phyloP scores from a whole-genome alignment of 37 sponge, comb jelly and placozoan species.

The Corticium candelabrum region DNA sequence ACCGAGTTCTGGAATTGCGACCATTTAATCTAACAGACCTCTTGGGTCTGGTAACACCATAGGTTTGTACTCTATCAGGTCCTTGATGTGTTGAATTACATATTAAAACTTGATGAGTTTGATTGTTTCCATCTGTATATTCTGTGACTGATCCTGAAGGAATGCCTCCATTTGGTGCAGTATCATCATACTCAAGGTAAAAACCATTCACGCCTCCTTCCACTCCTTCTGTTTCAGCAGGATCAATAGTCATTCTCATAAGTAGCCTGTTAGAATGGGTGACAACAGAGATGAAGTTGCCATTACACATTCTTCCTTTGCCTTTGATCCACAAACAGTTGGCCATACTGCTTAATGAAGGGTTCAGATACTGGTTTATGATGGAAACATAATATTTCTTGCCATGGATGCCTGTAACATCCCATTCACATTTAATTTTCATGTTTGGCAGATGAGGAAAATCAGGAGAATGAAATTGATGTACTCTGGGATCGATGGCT shows the following conservation, averaged over 20 bases:
- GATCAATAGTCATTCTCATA: not conserved
- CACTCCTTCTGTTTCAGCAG: not conserved
- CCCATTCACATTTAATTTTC: not conserved
- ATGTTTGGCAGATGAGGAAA: not conserved
- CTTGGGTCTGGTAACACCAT: no score
- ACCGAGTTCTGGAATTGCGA: not conserved
- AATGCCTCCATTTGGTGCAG: not conserved
- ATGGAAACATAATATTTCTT: not conserved
- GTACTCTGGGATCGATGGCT: not conserved
- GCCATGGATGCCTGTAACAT: not conserved
- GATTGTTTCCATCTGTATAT: no score
- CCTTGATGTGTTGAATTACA: no score
- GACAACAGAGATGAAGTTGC: not conserved
- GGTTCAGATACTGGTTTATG: not conserved
- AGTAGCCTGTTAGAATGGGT: not conserved
- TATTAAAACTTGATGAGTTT: no score
- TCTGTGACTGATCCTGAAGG: not conserved
- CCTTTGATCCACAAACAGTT: not conserved
- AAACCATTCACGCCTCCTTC: not conserved
- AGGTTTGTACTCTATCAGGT: no score
- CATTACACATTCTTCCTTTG: not conserved
- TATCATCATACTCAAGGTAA: not conserved
- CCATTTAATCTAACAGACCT: not conserved
- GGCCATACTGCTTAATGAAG: not conserved
- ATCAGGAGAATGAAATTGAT: not conserved